Base-by-base conservation (phyloP, 2,113 vertebrate species). In the Clupea harengus region DNA sequence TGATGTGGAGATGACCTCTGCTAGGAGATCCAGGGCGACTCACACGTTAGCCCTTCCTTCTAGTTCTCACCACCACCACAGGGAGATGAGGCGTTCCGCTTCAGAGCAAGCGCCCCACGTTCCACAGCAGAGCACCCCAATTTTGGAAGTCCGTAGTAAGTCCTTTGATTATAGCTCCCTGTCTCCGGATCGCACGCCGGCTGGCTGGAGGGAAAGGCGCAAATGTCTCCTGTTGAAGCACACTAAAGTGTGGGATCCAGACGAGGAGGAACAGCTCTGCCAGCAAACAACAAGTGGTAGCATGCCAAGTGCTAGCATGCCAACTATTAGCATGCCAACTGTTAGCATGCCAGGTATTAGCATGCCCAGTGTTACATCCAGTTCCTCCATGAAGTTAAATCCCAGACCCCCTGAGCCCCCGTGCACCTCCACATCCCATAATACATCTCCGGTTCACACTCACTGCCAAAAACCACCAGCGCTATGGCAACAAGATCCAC, bases 91-190 rank as follows among this genome's bases (percentile, higher is more conserved):
- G 86, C 95, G 97, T 85, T 99, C 97, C 0, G 97, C 97, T 9
- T 99, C 98, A 0, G 98, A 98, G 90, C 98, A 99, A 93, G 97
- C 96, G 0, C 96, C 97, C 4, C 92, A 94, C 64, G 95, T 97
- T 0, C 87, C 96, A 82, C 96, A 96, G 78, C 95, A 94, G 44
- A 91, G 93, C 47, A 90, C 96, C 85, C 93, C 96, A 54, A 95
- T 96, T 91, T 91, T 95, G 0, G 98, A 99, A 92, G 94, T 93
- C 1, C 96, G 98, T 90, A 99, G 98, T 87, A 99, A 98, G 87
- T 99, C 98, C 0, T 99, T 99, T 1, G 98, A 99, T 92, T 98
- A 97, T 0, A 97, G 97, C 85, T 97, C 95, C 89, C 91, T 99
- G 88, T 97, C 97, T 0, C 95, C 95, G 44, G 93, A 97, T 54